Evolutionary conservation across 2,113 vertebrate species (phyloP).

Genomic region (Oreochromis aureus): DNA sequence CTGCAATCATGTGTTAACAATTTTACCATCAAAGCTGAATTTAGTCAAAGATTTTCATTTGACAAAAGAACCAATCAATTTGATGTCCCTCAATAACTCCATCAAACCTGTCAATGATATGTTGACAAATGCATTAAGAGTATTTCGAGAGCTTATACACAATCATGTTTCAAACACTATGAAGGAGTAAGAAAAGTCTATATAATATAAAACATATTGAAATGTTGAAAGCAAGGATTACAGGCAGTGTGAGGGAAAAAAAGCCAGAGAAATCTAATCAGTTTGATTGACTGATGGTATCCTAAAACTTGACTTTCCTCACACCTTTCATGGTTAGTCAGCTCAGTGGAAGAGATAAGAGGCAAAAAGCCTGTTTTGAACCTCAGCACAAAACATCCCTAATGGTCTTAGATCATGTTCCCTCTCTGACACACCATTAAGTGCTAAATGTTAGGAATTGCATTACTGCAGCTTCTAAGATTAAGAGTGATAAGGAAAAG

Average conservation of each 20-base stretch:
- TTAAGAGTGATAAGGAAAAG: constrained; percentile 84
- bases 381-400: constrained; percentile 77
- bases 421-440: constrained; percentile 75
- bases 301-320: constrained; percentile 36
- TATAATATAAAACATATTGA: background rate
- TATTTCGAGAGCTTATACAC: background rate
- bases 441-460: constrained; percentile 85
- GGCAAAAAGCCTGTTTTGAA: constrained; percentile 66
- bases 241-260: background rate
- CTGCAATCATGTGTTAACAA: background rate
- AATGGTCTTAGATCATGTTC: constrained; percentile 78
- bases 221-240: background rate
- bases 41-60: background rate
- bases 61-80: background rate
- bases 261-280: background rate
- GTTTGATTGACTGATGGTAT: constrained; percentile 5
- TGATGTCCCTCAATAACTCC: background rate
- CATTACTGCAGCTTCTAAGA: constrained; percentile 81
- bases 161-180: background rate
- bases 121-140: background rate
- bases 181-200: background rate
- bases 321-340: constrained; percentile 42
- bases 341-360: constrained; percentile 55
- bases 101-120: background rate
- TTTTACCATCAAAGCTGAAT: background rate